phyloP scores from a whole-genome alignment of 2,113 vertebrate species.

The Paralichthys olivaceus region DNA sequence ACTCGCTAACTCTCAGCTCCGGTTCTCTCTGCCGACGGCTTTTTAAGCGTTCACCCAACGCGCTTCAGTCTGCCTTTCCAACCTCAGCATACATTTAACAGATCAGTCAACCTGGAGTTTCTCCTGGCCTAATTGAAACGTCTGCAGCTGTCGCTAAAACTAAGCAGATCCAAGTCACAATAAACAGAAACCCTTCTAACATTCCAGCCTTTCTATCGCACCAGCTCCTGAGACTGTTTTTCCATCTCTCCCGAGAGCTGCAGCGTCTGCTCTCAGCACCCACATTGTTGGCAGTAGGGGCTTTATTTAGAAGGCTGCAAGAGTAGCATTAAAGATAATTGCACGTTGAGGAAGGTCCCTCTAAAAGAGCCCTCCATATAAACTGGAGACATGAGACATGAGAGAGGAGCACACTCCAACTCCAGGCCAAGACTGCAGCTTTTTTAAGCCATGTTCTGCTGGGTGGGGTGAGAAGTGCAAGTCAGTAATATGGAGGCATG shows the following conservation, averaged over 20 bases:
- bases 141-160: conserved; percentile 51
- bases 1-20: neutral
- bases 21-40: neutral
- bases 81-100: conserved; percentile 37
- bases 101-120: conserved; percentile 35
- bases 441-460: conserved; percentile 68
- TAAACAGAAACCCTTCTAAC: conserved; percentile 59
- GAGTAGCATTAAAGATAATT: conserved; percentile 88
- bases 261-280: conserved; percentile 73
- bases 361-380: conserved; percentile 78
- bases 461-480: conserved; percentile 78
- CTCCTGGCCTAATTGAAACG: conserved; percentile 39
- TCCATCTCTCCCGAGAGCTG: conserved; percentile 69
- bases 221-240: conserved; percentile 68
- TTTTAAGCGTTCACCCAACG: conserved; percentile 5
- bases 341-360: conserved; percentile 81
- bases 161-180: conserved; percentile 50
- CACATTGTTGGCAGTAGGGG: conserved; percentile 77
- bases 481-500: conserved; percentile 78
- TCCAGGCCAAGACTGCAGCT: conserved; percentile 60
- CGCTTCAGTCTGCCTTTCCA: conserved; percentile 26
- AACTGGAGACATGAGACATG: conserved; percentile 70
- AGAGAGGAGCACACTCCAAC: conserved; percentile 56
- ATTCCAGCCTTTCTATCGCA: conserved; percentile 61
- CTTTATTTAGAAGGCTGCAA: conserved; percentile 84